phyloP scores from a whole-genome alignment of 2,888 invertebrate genomes.

The Nephrotoma flavescens region DNA sequence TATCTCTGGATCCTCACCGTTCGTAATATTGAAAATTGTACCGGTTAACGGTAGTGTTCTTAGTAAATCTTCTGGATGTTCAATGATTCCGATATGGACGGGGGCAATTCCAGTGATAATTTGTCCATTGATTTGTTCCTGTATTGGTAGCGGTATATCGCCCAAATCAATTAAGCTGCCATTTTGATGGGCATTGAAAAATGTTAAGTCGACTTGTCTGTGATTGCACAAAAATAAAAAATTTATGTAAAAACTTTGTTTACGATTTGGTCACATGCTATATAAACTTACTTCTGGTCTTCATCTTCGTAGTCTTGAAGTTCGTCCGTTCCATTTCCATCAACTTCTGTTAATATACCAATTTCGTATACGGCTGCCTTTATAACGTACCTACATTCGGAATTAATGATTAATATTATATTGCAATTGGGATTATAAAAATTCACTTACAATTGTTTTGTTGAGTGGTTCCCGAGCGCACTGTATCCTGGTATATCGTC shows the following conservation, averaged over 20 bases:
- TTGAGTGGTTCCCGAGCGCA: neutral
- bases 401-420: too few species aligned
- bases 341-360: slow-evolving; percentile 40
- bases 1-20: slow-evolving; percentile 30
- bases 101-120: slow-evolving; percentile 37
- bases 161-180: slow-evolving; percentile 35
- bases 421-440: neutral
- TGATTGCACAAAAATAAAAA: slow-evolving; percentile 8
- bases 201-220: slow-evolving; percentile 38
- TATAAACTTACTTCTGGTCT: neutral
- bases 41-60: slow-evolving; percentile 28
- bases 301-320: neutral
- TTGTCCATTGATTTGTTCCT: slow-evolving; percentile 38
- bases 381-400: slow-evolving; percentile 35
- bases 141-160: slow-evolving; percentile 37
- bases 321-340: slow-evolving; percentile 29
- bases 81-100: slow-evolving; percentile 32
- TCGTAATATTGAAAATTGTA: slow-evolving; percentile 31
- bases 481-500: neutral
- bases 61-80: slow-evolving; percentile 26
- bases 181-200: slow-evolving; percentile 36
- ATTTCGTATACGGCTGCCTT: slow-evolving; percentile 44
- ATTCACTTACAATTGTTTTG: slow-evolving; percentile 1
- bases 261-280: neutral
- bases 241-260: neutral